Evolutionary conservation across 2,797 vertebrate species (phyloP).

Genomic region (Hydrophis major): DNA sequence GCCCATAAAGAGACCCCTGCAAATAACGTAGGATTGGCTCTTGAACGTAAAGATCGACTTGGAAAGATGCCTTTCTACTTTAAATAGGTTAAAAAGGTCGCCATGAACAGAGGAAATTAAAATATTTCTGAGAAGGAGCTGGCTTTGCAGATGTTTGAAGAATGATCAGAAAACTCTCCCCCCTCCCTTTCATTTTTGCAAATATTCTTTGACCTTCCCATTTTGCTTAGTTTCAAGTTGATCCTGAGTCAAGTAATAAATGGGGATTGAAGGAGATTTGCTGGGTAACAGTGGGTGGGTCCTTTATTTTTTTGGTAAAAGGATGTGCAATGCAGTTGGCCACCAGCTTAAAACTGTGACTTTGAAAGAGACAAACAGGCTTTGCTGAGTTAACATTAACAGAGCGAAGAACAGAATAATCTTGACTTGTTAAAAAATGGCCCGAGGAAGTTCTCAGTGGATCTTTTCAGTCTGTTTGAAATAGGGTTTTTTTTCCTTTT

Average conservation of each 20-base stretch:
- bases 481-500: not conserved
- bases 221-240: not conserved
- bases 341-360: not conserved
- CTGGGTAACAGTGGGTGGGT: not conserved
- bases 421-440: not conserved
- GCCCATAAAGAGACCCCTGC: not conserved
- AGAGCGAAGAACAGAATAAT: not conserved
- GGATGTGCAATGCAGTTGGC: slow-evolving; percentile 14
- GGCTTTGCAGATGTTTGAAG: not conserved
- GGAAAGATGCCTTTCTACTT: not conserved
- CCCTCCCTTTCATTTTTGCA: accelerated
- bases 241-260: not conserved
- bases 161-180: not conserved
- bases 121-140: not conserved
- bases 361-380: not conserved
- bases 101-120: too few species aligned
- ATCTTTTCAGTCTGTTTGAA: not conserved
- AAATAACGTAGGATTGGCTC: not conserved
- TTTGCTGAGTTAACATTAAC: not conserved
- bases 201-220: not conserved
- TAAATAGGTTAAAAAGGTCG: not conserved
- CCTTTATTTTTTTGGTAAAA: not conserved
- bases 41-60: not conserved
- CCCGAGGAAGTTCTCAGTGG: too few species aligned
- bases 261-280: slow-evolving; percentile 4